Conservation (phyloP, 2,888 invertebrate species). For the Agrochola litura region DNA sequence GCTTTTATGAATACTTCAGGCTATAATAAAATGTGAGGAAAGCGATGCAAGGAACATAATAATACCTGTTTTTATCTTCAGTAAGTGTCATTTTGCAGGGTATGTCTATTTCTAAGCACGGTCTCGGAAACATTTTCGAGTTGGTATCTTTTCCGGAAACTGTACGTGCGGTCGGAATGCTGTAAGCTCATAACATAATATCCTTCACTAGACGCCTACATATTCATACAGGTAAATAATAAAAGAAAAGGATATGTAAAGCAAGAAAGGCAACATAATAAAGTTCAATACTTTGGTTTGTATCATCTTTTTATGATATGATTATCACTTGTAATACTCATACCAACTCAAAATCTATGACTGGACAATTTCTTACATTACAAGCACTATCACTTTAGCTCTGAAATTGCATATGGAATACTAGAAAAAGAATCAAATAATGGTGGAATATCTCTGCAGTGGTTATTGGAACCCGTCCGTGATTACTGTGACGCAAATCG, state of each 20-base stretch:
- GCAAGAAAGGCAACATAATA: background rate
- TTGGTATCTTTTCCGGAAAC: constrained; percentile 40
- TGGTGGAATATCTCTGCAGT: constrained; percentile 23
- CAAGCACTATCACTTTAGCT: constrained; percentile 38
- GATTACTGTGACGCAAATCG: constrained; percentile 58
- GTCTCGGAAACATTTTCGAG: constrained; percentile 22
- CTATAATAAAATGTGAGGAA: constrained; percentile 12
- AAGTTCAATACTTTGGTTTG: background rate
- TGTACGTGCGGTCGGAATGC: background rate
- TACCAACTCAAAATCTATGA: constrained; percentile 48
- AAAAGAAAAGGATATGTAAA: background rate
- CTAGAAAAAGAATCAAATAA: constrained; percentile 52
- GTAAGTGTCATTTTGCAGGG: constrained; percentile 44
- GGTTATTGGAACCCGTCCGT: constrained; percentile 39
- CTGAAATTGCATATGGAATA: constrained; percentile 44
- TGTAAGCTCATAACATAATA: constrained; percentile 4
- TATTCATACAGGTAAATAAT: constrained; percentile 3
- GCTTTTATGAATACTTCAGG: constrained; percentile 34
- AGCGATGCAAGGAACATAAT: constrained; percentile 7
- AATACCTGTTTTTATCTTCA: constrained; percentile 50
- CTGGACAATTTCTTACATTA: constrained; percentile 41
- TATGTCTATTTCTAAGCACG: constrained; percentile 16
- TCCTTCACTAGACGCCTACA: background rate
- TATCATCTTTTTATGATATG: constrained; percentile 28
- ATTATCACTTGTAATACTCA: constrained; percentile 34